Evolutionary conservation across 2,113 vertebrate genomes (phyloP).

Genomic region (Syrmaticus mikado): DNA sequence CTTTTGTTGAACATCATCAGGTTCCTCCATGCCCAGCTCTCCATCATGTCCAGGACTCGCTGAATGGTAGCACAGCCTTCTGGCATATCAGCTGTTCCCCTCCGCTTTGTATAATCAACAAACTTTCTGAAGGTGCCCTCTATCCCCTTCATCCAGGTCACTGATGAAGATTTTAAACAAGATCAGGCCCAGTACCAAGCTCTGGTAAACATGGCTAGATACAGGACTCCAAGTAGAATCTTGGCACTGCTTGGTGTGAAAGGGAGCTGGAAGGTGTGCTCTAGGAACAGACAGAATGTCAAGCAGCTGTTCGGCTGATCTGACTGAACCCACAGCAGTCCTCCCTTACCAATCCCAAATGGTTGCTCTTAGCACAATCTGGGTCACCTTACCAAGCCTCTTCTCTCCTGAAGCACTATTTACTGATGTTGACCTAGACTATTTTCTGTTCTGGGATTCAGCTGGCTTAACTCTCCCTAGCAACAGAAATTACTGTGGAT

Average conservation of each 20-base stretch:
- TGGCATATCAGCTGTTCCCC: not conserved
- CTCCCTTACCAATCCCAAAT: rapidly evolving
- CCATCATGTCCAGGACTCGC: not conserved
- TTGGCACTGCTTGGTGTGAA: not conserved
- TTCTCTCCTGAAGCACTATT: not conserved
- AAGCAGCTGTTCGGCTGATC: not conserved
- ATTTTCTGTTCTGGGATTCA: not conserved
- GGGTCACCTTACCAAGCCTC: not conserved
- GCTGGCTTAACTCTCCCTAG: not conserved
- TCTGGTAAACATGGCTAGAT: not conserved
- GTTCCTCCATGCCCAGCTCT: not conserved
- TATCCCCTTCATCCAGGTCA: not conserved
- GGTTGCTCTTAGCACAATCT: not conserved
- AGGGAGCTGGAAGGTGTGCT: not conserved
- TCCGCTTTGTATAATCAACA: too few relatives aligned
- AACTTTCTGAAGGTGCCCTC: not conserved
- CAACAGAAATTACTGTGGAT: not conserved
- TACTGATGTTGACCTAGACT: not conserved
- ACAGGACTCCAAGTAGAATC: not conserved
- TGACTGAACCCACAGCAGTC: not conserved
- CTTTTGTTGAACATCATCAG: not conserved
- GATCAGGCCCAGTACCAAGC: too few relatives aligned
- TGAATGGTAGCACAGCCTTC: not conserved
- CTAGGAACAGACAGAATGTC: not conserved
- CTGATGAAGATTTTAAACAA: not conserved